Percentiles rank a stretch among this genome's conserved stretches.
Conservation (phyloP, 2,888 invertebrate species). For the Xestoiulus laeticollis region DNA sequence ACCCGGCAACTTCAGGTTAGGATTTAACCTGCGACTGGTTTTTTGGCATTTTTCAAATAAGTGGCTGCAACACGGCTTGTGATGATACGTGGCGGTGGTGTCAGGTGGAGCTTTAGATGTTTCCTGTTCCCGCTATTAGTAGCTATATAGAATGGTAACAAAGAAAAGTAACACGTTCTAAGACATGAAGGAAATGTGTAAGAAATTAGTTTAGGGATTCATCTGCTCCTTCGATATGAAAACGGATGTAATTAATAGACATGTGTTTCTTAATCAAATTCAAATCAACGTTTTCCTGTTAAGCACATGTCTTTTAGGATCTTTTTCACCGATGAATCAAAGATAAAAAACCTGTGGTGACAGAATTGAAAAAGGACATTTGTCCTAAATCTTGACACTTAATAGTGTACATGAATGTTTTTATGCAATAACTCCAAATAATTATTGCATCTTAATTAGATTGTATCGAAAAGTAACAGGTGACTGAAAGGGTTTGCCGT, state of each 20-base stretch:
- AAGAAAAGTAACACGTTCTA: background rate
- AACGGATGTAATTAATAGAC: background rate
- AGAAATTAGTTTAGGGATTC: background rate
- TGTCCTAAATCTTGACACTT: too few relatives aligned
- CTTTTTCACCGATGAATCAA: too few relatives aligned
- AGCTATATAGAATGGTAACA: background rate
- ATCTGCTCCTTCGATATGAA: background rate
- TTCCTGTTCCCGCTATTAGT: constrained; percentile 14
- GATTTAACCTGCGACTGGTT: background rate
- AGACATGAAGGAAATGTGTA: background rate
- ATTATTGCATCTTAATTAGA: too few relatives aligned
- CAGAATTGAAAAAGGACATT: too few relatives aligned
- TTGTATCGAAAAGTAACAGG: too few relatives aligned
- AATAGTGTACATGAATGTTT: too few relatives aligned
- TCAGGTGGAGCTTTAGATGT: background rate
- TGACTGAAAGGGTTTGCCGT: too few relatives aligned
- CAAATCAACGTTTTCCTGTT: background rate
- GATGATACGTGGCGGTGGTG: constrained; percentile 18
- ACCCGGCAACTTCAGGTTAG: constrained; percentile 29
- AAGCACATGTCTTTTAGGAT: too few relatives aligned
- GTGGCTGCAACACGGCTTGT: background rate
- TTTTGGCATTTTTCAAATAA: constrained; percentile 29
- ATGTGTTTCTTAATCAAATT: background rate
- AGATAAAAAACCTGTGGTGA: too few relatives aligned
- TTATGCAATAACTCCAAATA: too few relatives aligned